Percentiles rank a stretch among this genome's conserved stretches.
These are phyloP conservation scores for Sebastes iracundus DNA, from an alignment of 2,797 vertebrate species.

Conservation along the genomic window DNA sequence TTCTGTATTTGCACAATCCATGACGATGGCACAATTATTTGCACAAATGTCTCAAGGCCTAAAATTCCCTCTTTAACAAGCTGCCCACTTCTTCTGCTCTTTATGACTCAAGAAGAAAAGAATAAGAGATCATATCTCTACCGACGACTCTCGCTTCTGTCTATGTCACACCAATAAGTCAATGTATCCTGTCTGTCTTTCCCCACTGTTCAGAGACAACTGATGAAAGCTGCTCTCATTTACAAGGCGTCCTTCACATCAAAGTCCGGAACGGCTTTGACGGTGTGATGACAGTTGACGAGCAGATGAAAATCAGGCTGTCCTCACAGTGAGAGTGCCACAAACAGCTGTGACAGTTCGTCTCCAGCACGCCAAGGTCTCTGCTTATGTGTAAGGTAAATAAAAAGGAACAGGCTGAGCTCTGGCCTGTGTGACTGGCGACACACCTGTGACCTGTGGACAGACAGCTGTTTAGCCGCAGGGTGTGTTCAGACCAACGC, in stretches of 20 bases:
- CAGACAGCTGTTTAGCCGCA: slow-evolving; percentile 11
- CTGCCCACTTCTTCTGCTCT: not conserved
- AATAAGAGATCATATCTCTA: not conserved
- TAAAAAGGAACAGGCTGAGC: not conserved
- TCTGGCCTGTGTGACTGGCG: not conserved
- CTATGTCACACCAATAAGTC: not conserved
- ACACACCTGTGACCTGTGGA: slow-evolving; percentile 45
- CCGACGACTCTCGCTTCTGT: not conserved
- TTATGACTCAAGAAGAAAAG: not conserved
- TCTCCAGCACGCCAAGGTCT: not conserved
- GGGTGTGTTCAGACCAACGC: slow-evolving; percentile 33
- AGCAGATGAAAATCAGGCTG: not conserved
- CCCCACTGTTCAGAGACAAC: not conserved
- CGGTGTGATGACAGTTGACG: not conserved
- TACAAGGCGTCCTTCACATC: slow-evolving; percentile 1
- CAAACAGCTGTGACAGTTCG: slow-evolving; percentile 9
- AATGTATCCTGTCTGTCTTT: not conserved
- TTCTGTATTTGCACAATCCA: not conserved
- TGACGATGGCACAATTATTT: not conserved
- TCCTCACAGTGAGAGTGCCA: not conserved
- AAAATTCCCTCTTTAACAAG: not conserved
- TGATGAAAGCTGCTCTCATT: slow-evolving; percentile 10
- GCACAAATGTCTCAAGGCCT: not conserved
- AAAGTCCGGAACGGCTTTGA: not conserved
- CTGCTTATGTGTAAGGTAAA: not conserved